These are phyloP conservation scores for Paramormyrops kingsleyae DNA, from an alignment of 2,113 vertebrate species.

Conservation along the genomic window DNA sequence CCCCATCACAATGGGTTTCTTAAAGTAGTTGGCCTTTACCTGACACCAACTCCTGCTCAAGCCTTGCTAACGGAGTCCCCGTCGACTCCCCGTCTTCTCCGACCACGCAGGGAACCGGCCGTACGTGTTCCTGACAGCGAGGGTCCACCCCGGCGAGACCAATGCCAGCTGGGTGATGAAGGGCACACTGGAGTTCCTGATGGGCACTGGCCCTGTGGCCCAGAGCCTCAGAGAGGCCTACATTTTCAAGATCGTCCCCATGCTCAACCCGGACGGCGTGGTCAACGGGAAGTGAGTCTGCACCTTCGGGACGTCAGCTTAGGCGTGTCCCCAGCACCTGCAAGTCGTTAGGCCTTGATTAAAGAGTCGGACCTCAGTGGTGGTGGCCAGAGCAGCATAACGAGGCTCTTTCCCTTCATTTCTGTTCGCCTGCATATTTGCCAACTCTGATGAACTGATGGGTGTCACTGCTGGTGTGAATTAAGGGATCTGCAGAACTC, in stretches of 20 bases:
- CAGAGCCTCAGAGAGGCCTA: slow-evolving; percentile 85
- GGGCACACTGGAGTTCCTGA: slow-evolving; percentile 91
- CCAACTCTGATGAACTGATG: background rate
- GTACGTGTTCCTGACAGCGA: slow-evolving; percentile 86
- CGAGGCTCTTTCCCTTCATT: background rate
- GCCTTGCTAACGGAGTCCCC: background rate
- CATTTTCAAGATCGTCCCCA: slow-evolving; percentile 97
- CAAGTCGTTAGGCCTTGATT: background rate
- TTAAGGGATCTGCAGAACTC: background rate
- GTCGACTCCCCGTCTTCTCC: background rate
- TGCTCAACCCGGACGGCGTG: slow-evolving; percentile 98
- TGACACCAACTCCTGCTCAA: background rate
- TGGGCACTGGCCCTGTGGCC: slow-evolving; percentile 78
- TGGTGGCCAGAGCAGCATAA: too few relatives aligned
- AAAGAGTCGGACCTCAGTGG: background rate
- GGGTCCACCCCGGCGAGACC: slow-evolving; percentile 96
- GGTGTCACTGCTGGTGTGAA: background rate
- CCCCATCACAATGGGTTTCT: background rate
- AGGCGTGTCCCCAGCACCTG: background rate
- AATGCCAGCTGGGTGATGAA: slow-evolving; percentile 99
- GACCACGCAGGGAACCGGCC: slow-evolving; percentile 79
- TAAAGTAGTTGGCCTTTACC: background rate
- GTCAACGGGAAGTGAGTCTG: slow-evolving; percentile 91
- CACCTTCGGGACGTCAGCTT: background rate
- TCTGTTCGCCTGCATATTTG: background rate